Evolutionary conservation across 2,888 invertebrate genomes (phyloP), one percentile per base, ranked within the genome.

Genomic region (Elysia crispata): DNA sequence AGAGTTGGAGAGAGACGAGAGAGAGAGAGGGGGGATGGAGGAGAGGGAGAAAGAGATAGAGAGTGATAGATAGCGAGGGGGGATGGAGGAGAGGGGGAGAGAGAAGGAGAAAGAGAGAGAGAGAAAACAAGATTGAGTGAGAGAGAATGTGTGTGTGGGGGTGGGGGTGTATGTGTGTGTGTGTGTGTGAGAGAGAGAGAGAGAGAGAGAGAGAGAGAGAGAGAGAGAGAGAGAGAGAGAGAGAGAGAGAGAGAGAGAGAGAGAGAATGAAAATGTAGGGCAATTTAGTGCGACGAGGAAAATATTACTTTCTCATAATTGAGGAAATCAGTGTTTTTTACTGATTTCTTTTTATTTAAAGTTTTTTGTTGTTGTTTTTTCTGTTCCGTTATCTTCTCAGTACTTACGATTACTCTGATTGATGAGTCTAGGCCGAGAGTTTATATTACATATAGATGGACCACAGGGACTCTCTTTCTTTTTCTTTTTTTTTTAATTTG

Each of bases 161-260:
- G 13, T 54, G 13, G 54, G 54, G 13, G 13, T 20, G 13, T 15
- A 54, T 15, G 54, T 54, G 54, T 54, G 13, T 54, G 54, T 15
- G 13, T 54, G 20, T 13, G 20, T 54, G 20, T 54, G 13, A 15
- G 13, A 15, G 20, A 13, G 54, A 54, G 54, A 54, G 20, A 20
- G 54, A 13, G 13, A 13, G 13, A 54, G 54, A 54, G 54, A 20
- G 54, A n/a, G n/a, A n/a, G n/a, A n/a, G 5, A 69, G 33, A 33
- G 15, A 33, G 60, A 60, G 60, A 60, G 6, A 60, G 60, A 60
- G 60, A 60, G 6, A 69, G 31, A 69, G 31, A 69, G 54, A 72
- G 23, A 41, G 49, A 78, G 60, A 60, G 33, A 60, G 60, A 72
- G 33, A 41, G 62, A 60, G 69, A 69, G 69, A 69, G 31, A 69